phyloP scores from a whole-genome alignment of 2,888 invertebrate genomes.

The Lasiommata megera region DNA sequence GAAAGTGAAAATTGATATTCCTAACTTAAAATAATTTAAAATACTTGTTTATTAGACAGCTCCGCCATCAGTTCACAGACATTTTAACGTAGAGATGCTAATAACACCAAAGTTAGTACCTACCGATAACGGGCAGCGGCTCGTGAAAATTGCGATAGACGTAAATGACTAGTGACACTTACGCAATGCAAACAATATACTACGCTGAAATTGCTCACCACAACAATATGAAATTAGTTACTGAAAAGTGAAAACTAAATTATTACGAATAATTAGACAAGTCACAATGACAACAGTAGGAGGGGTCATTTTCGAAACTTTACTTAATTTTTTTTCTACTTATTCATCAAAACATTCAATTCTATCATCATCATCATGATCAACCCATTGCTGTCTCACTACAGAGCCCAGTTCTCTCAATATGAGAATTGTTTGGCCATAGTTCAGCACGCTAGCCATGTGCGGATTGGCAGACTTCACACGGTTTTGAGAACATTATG shows the following conservation, averaged over 20 bases:
- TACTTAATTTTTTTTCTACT: not conserved
- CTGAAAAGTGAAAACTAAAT: not conserved
- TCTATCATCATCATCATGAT: no score
- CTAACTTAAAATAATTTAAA: not conserved
- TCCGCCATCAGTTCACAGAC: not conserved
- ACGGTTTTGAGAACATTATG: no score
- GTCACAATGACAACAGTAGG: not conserved
- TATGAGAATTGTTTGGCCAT: no score
- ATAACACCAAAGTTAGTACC: not conserved
- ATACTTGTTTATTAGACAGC: not conserved
- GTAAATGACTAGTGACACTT: not conserved
- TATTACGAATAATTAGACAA: not conserved
- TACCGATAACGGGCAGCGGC: not conserved
- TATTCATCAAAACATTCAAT: no score
- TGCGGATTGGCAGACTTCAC: no score
- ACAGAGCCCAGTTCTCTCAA: no score
- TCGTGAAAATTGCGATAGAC: not conserved
- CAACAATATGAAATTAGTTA: not conserved
- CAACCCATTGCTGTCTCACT: no score
- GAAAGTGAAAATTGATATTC: no score
- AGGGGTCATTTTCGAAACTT: not conserved
- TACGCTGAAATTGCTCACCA: not conserved
- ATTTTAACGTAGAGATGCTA: not conserved
- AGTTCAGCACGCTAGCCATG: no score
- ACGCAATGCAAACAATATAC: conserved; percentile 1